A percentile compares a stretch with the other conserved stretches of the same genome.
Evolutionary conservation across 2,888 invertebrate genomes (phyloP).

Genomic region (Epinotia nisella): DNA sequence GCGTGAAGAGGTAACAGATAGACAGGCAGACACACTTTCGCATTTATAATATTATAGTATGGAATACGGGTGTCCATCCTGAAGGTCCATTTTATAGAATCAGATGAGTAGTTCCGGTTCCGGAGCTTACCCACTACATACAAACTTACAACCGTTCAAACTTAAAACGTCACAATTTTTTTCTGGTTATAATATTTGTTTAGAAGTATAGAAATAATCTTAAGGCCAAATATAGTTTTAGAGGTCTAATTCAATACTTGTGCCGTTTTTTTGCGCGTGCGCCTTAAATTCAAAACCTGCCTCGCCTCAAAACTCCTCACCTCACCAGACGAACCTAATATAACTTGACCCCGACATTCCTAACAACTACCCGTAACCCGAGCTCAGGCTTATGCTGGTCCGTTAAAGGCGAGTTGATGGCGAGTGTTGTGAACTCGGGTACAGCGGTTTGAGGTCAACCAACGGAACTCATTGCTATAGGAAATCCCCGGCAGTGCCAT

Average conservation of each 20-base stretch:
- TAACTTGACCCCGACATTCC: neutral
- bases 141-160: no score
- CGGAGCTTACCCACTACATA: no score
- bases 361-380: neutral
- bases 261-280: slow-evolving; percentile 12
- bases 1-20: no score
- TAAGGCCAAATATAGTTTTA: neutral
- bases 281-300: neutral
- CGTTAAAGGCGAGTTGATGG: neutral
- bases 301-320: neutral
- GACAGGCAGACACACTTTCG: no score
- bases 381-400: neutral
- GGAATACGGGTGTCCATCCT: no score
- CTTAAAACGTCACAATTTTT: no score
- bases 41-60: no score
- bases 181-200: no score
- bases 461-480: slow-evolving; percentile 1
- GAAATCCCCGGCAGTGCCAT: slow-evolving; percentile 28
- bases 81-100: no score
- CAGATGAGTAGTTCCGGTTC: no score
- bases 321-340: neutral
- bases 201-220: no score
- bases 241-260: neutral
- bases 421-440: neutral
- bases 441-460: slow-evolving; percentile 5